These are phyloP conservation scores for Zaprionus ghesquierei DNA, from an alignment of 1,140 invertebrate genomes.

Conservation along the genomic window DNA sequence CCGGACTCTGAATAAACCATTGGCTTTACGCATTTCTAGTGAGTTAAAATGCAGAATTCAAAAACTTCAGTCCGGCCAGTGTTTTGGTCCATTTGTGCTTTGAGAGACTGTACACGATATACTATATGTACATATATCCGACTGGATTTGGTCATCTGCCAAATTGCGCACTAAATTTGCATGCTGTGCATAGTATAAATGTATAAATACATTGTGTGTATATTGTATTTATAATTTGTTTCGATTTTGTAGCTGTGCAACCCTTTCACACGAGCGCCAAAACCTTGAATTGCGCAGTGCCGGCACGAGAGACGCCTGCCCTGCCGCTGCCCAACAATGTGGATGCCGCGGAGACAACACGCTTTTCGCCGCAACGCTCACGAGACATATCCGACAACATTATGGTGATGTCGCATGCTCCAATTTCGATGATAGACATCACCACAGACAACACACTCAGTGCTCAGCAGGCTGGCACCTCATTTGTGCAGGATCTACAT, in stretches of 20 bases:
- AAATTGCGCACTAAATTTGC: conserved; percentile 46
- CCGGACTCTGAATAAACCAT: not conserved
- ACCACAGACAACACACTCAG: conserved; percentile 54
- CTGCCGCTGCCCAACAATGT: conserved; percentile 84
- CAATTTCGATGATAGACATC: conserved; percentile 66
- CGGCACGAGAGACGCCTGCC: conserved; percentile 51
- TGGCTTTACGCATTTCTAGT: not conserved
- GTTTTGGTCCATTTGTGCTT: not conserved
- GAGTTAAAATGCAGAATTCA: not conserved
- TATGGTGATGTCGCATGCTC: conserved; percentile 83
- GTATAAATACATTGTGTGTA: not conserved
- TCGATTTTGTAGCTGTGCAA: conserved; percentile 35
- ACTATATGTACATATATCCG: conserved; percentile 4
- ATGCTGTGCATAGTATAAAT: conserved; percentile 4
- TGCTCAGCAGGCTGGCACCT: not conserved
- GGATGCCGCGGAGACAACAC: conserved; percentile 85
- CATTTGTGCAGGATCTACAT: conserved; percentile 83
- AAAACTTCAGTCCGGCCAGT: not conserved
- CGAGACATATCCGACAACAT: conserved; percentile 86
- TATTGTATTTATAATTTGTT: not conserved
- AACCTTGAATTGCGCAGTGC: conserved; percentile 42
- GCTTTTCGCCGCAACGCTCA: conserved; percentile 85
- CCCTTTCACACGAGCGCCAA: conserved; percentile 34
- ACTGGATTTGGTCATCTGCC: not conserved
- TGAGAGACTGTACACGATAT: not conserved